Evolutionary conservation across 2,888 invertebrate genomes (phyloP), one percentile per base, ranked within the genome.

Genomic region (Coelogynopora nodosa): DNA sequence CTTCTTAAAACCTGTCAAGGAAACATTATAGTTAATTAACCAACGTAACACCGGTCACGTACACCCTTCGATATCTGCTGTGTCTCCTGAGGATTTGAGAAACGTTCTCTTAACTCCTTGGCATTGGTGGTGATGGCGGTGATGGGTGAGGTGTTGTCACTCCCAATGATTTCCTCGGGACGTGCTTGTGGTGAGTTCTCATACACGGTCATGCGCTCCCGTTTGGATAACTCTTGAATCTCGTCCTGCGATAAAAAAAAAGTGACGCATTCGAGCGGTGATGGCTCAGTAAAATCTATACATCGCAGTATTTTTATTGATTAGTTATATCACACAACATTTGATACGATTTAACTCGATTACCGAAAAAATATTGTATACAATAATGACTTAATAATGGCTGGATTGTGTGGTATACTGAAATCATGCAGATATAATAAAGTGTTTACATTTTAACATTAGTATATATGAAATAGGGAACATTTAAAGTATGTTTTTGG

Each of bases 191-290:
- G 86, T 23, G 84, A 27, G 31, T 86, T 86, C 49, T 86, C 86
- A 31, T 84, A 84, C 13, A 86, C 84, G 0, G 82, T 26, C n/a
- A 31, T 84, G 13, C 31, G 26, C 29, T 83, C 82, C 26, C 26
- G 0, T 10, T 84, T 26, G 30, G 86, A 30, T 86, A 86, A 29
- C 28, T 29, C 67, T 27, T 86, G 81, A 23, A 86, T 49, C 84
- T 86, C 86, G 27, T 86, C 86, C 86, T 86, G 30, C 1, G 26
- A 80, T n/a, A n/a, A n/a, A n/a, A n/a, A n/a, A n/a, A 49, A 49
- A 49, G 49, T 10, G 49, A 18, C 49, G 49, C 5, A 49, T 10
- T 49, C 5, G 18, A 49, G n/a, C n/a, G 49, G 5, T 49, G 5
- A 49, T 49, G 18, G 5, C 5, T 49, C 49, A 10, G 18, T 49